Base-by-base conservation (phyloP, 2,113 vertebrate genomes). In the Paramormyrops kingsleyae region DNA sequence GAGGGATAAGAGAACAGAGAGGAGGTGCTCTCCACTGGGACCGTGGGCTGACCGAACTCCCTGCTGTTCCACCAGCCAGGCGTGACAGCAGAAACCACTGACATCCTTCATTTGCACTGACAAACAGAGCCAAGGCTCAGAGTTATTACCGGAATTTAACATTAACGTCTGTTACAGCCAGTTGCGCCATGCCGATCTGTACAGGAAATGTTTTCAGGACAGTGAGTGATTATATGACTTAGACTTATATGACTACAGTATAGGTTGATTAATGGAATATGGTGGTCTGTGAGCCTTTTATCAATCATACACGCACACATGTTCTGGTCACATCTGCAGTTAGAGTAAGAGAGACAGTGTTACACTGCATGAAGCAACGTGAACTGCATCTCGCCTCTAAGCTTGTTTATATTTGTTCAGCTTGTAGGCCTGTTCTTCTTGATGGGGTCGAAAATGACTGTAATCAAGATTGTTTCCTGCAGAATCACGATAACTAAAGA, bases 11-110 rank as follows among this genome's bases (percentile, higher is more conserved):
- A 93, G 91, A 31, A 88, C 77, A 66, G 62, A 44, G 31, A 87
- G 53, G 88, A 35, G 77, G 80, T 90, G 89, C 86, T 87, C 70
- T 90, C 70, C 90, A 90, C 92, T 59, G 86, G 84, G 35, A 74
- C 15, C 27, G 86, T 88, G 15, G 21, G 87, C 92, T 94, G 93
- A 94, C 93, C 94, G 92, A 85, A 91, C 35, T 85, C 90, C 93
- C 92, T 83, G 92, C 94, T 94, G 94, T 77, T 94, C 91, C 91
- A 90, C 9, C 92, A 93, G 94, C 91, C 19, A 89, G 91, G 91
- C 90, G 88, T 59, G 87, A 90, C 91, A 89, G 90, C 90, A 62
- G 49, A 92, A 92, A 93, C 95, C 92, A 93, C 92, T 93, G 89
- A 91, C 31, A 90, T 89, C 87, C 88, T 88, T 91, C 70, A 84